Base-by-base conservation (phyloP, 2,888 invertebrate species). In the Tiliacea aurago region DNA sequence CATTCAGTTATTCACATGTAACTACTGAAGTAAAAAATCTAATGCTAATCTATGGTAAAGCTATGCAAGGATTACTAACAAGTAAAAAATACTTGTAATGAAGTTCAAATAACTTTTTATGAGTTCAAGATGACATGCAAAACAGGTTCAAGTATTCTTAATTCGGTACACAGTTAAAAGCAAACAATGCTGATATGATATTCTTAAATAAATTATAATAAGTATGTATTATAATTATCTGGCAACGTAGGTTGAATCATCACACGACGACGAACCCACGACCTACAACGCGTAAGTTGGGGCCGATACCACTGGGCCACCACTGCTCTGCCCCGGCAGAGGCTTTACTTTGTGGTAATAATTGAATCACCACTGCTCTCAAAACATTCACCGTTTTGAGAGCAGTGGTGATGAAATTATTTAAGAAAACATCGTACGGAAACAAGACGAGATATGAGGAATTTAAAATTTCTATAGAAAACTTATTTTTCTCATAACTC, bases 161-260 rank as follows among this genome's bases (percentile, higher is more conserved):
- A 58, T 18, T 65, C 13, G 6, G 49, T n/a, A 47, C 45, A 23
- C 1, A 75, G 53, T 47, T 68, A 80, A 74, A 70, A 80, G 7
- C 56, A 58, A 47, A 80, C 59, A 75, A 68, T 75, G 65, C 15
- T 28, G 18, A 23, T 49, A 45, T 53, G 41, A 69, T 33, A 80
- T 68, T 71, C 64, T n/a, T 61, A 43, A 80, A 80, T 71, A 80
- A 43, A 79, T 79, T 63, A 45, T 51, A 59, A 28, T 55, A 56
- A 9, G 56, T 55, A 15, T 23, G 23, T 61, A 70, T 59, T 72
- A 28, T 15, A 28, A 28, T 20, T 59, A 43, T 53, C 15, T 23
- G 51, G 2, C 43, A 11, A 43, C 43, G 7, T 41, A 41, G 41
- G 20, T 45, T 65, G n/a, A 13, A n/a, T n/a, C n/a, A n/a, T n/a